Base-by-base conservation (phyloP, 2,797 vertebrate genomes). In the Babyrousa celebensis region DNA sequence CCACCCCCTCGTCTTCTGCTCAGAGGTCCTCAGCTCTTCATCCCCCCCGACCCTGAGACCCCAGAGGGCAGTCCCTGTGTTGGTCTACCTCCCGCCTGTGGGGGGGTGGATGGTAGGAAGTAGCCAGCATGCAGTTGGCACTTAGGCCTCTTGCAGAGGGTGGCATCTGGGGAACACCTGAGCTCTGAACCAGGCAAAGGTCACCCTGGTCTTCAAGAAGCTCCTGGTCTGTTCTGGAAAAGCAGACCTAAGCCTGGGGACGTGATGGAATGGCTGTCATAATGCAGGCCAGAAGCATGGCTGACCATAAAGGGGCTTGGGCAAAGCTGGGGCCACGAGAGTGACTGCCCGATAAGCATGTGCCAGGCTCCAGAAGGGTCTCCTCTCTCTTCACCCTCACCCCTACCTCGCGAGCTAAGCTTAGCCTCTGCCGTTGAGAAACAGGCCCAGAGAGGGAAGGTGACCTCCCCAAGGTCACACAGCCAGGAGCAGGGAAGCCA, bases 261-360 rank as follows among this genome's bases (percentile, higher is more conserved):
- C 25, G 10, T 27, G 14, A 23, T 20, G 25, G 32, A 40, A 12
- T 5, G 12, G 70, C 27, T 25, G 6, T 27, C 14, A 29, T 17
- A 23, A 48, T 32, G 27, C 43, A 32, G 90, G 27, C 32, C 14
- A 6, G 15, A 70, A 18, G 23, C 10, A 10, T 20, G 62, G 17
- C 78, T 23, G 63, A 89, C 43, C 23, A 0, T 7, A 36, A n/a
- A 21, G 16, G 21, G 15, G 40, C n/a, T 0, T 0, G 0, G 60
- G 62, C 27, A 20, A 20, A 20, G 62, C 3, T 12, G 10, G 56
- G 25, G 20, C 1, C 5, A 0, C 1, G 1, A 8, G 27, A 70
- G 48, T 36, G 2, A 0, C 11, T 6, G 18, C n/a, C 11, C 18
- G 72, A 4, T 5, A 1, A 29, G 2, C 5, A 1, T 2, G 6